A percentile compares a stretch with the other conserved stretches of the same genome.
Conservation (phyloP, 2,888 invertebrate genomes). For the Bombylius discolor region DNA sequence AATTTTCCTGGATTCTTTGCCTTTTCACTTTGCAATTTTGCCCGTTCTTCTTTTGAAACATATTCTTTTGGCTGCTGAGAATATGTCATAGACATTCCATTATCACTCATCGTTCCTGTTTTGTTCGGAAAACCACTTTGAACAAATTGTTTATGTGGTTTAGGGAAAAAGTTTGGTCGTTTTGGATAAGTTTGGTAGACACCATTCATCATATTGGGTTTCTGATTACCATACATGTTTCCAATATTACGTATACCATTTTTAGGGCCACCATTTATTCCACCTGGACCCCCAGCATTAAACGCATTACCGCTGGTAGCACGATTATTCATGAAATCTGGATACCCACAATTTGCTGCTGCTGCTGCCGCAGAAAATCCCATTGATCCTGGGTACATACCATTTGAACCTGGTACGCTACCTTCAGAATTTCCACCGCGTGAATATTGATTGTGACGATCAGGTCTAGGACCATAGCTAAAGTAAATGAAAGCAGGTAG, state of each 20-base stretch:
- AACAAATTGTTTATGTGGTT: constrained; percentile 3
- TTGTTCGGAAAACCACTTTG: not conserved
- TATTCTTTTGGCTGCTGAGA: constrained; percentile 5
- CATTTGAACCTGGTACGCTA: constrained; percentile 3
- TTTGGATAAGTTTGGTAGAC: not conserved
- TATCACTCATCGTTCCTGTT: not conserved
- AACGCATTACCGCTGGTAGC: not conserved
- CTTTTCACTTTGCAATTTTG: constrained; percentile 48
- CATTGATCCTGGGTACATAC: constrained; percentile 1
- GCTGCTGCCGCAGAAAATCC: not conserved
- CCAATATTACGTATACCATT: not conserved
- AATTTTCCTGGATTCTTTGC: constrained; percentile 60
- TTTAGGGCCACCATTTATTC: constrained; percentile 4
- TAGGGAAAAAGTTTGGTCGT: constrained; percentile 6
- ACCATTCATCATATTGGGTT: constrained; percentile 1
- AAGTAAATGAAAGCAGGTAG: no score
- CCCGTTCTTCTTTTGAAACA: constrained; percentile 36
- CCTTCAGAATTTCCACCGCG: constrained; percentile 1
- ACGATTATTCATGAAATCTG: constrained; percentile 4
- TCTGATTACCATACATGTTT: not conserved
- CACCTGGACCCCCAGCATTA: not conserved
- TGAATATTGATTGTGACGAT: constrained; percentile 6
- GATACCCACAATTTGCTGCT: not conserved
- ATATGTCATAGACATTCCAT: not conserved
- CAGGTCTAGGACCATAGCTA: constrained; percentile 10